phyloP scores from a whole-genome alignment of 2,113 vertebrate genomes.

The Hydropotes inermis region DNA sequence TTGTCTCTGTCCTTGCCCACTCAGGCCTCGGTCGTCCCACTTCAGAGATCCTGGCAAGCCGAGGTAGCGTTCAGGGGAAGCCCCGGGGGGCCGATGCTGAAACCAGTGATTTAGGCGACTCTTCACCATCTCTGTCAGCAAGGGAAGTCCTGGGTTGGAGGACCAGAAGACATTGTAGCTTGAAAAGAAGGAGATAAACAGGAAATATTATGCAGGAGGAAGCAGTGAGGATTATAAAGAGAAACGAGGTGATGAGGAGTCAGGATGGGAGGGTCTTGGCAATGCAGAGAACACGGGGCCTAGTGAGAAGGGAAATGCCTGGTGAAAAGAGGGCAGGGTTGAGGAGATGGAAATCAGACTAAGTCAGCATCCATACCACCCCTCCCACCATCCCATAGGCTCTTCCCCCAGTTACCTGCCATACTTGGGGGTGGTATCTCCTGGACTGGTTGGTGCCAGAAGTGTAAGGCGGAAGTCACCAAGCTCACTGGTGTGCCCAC shows the following conservation, averaged over 20 bases:
- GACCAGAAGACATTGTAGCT: constrained; percentile 92
- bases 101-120: constrained; percentile 87
- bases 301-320: neutral
- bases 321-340: neutral
- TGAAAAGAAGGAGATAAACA: constrained; percentile 25
- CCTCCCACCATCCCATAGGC: neutral
- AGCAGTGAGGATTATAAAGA: neutral
- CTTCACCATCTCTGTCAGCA: constrained; percentile 89
- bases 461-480: constrained; percentile 92
- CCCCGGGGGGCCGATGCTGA: constrained; percentile 79
- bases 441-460: constrained; percentile 82
- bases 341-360: neutral
- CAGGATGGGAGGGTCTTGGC: neutral
- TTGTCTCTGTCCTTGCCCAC: neutral
- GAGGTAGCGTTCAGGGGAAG: constrained; percentile 82
- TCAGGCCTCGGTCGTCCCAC: constrained; percentile 74
- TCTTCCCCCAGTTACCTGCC: constrained; percentile 82
- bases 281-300: neutral
- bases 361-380: neutral
- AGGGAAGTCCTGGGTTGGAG: constrained; percentile 86
- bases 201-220: neutral
- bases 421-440: constrained; percentile 79
- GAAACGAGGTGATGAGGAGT: neutral
- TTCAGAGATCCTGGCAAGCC: constrained; percentile 78
- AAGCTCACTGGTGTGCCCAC: constrained; percentile 89